Conservation (phyloP, 53 echinoderm and acorn worm genomes). For the Crossaster papposus region DNA sequence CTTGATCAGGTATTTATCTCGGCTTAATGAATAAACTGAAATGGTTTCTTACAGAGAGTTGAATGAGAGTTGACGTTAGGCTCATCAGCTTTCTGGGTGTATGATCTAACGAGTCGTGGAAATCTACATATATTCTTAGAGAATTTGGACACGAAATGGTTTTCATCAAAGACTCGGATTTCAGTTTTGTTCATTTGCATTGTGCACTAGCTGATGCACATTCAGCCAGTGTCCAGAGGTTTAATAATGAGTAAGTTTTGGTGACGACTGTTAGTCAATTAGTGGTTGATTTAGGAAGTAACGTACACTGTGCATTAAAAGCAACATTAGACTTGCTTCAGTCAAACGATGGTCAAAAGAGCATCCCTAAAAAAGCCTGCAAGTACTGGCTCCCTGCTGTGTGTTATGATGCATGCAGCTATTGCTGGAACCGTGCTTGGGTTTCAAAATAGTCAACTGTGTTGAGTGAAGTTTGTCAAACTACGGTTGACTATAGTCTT, state of each 20-base stretch:
- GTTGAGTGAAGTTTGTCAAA: too few species aligned
- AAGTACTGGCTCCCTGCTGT: too few species aligned
- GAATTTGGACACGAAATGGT: neutral
- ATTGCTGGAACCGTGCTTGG: too few species aligned
- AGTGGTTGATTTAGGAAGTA: too few species aligned
- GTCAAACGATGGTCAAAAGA: too few species aligned
- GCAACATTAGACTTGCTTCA: too few species aligned
- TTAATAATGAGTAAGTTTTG: neutral
- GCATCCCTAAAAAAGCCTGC: too few species aligned
- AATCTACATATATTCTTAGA: neutral
- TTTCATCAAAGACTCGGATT: neutral
- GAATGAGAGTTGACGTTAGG: neutral
- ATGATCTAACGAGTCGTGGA: neutral
- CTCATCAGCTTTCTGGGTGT: neutral
- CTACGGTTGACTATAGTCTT: too few species aligned
- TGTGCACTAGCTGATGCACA: neutral
- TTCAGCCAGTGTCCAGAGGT: neutral
- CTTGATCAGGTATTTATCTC: conserved; percentile 40
- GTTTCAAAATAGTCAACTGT: too few species aligned
- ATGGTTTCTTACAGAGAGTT: neutral
- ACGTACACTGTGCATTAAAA: too few species aligned
- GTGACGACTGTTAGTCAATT: too few species aligned
- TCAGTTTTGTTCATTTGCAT: neutral
- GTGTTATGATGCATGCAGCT: too few species aligned
- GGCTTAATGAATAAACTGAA: neutral